phyloP scores from a whole-genome alignment of 2,888 invertebrate genomes.

The Yponomeuta evonymella region DNA sequence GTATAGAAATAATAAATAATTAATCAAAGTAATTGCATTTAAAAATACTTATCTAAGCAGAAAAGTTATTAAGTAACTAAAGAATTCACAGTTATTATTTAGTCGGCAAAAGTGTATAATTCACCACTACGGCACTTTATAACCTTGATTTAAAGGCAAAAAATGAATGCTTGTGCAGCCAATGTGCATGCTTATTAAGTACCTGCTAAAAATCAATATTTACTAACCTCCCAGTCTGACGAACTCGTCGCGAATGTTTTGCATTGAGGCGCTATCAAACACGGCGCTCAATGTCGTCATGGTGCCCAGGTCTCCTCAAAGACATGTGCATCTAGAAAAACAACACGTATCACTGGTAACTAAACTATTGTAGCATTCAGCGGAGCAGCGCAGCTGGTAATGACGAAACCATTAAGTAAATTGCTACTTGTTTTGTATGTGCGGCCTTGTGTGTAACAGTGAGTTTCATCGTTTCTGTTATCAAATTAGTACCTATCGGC shows the following conservation, averaged over 20 bases:
- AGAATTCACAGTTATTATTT: too few relatives aligned
- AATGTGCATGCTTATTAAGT: not conserved
- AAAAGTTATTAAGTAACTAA: too few relatives aligned
- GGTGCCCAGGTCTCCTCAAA: constrained; percentile 17
- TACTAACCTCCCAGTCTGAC: not conserved
- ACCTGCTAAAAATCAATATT: not conserved
- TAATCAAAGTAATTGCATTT: too few relatives aligned
- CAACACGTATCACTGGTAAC: not conserved
- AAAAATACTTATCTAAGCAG: too few relatives aligned
- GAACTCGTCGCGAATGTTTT: constrained; percentile 3
- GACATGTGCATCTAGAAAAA: not conserved
- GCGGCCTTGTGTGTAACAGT: not conserved
- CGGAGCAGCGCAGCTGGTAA: not conserved
- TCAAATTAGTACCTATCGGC: too few relatives aligned
- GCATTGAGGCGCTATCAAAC: not conserved
- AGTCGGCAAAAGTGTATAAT: too few relatives aligned
- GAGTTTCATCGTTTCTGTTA: not conserved
- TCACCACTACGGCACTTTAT: not conserved
- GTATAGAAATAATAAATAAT: too few relatives aligned
- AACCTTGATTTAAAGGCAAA: not conserved
- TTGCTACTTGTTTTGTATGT: not conserved
- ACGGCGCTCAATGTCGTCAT: constrained; percentile 7
- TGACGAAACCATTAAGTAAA: constrained; percentile 1
- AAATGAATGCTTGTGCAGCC: not conserved
- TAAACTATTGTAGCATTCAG: not conserved